phyloP scores from a whole-genome alignment of 1,140 invertebrate species.

The Alviniconcha marisindica region DNA sequence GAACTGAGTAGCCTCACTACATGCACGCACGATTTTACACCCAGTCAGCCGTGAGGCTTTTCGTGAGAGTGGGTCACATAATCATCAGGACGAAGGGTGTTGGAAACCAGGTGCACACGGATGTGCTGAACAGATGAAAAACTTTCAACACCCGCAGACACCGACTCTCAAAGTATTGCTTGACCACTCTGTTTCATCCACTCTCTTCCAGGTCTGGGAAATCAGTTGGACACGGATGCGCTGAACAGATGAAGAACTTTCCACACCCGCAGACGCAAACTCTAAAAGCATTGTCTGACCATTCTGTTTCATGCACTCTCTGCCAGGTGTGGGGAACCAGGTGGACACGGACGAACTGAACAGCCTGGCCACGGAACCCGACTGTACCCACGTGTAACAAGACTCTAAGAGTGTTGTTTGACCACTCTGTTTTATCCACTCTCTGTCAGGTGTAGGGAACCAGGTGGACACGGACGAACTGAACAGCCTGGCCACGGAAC shows the following conservation, averaged over 20 bases:
- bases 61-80: too few species aligned
- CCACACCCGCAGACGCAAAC: slow-evolving; percentile 42
- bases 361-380: slow-evolving; percentile 47
- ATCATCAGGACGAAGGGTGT: too few species aligned
- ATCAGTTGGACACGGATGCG: slow-evolving; percentile 34
- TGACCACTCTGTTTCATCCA: too few species aligned
- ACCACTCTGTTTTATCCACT: neutral
- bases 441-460: slow-evolving; percentile 54
- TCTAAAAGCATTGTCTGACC: too few species aligned
- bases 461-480: slow-evolving; percentile 33
- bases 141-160: slow-evolving; percentile 64
- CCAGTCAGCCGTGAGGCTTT: too few species aligned
- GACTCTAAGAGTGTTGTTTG: too few species aligned
- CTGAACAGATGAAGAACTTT: too few species aligned
- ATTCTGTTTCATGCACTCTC: too few species aligned
- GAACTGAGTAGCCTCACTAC: too few species aligned
- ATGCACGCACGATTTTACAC: too few species aligned
- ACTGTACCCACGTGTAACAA: slow-evolving; percentile 64
- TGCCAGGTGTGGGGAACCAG: slow-evolving; percentile 48
- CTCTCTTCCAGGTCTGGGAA: slow-evolving; percentile 56
- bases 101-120: slow-evolving; percentile 35
- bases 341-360: slow-evolving; percentile 46
- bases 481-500: too few species aligned
- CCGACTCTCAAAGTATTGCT: too few species aligned
- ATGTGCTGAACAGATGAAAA: slow-evolving; percentile 42